Base-by-base conservation (phyloP, 64 coral and sea anemone species). In the Acropora tenuis region DNA sequence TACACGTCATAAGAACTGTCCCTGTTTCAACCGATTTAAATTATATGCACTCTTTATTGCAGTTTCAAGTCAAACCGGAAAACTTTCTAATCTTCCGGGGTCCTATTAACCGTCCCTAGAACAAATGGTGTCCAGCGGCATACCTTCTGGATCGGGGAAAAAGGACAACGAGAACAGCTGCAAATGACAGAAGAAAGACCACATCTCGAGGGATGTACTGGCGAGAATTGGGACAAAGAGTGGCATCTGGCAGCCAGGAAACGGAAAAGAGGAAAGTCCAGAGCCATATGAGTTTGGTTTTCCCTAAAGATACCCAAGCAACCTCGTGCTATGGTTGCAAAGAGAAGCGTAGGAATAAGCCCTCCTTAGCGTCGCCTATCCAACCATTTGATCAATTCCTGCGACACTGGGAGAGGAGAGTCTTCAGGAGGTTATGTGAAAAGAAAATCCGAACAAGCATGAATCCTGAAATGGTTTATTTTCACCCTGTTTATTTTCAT, bases 381-480 rank as follows among this genome's bases (percentile, higher is more conserved):
- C 52, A 74, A 19, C 83, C 90, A n/a, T 92, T 43, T 58, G 52
- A 87, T 87, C 13, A 87, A 6, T 92, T 92, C 43, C 87, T 92
- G 57, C 44, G 17, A 3, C 89, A 91, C 49, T 49, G 69, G 46
- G 89, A 91, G 76, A 1, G 50, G 71, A 84, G 80, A 43, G 89
- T 84, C 11, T 91, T 83, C 48, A 91, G 47, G 16, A 16, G 65
- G 11, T 80, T 17, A 5, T 69, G 89, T 40, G 80, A 77, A 20
- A 77, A 40, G 30, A 84, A 75, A 61, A 43, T 91, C 4, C 74
- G 80, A 83, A 91, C 84, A 2, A 75, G 76, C 52, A 12, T 52
- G 3, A 74, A 76, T 12, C 68, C 71, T 0, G 78, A 82, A 17
- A 48, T 73, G 45, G 79, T 91, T 11, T 75, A 52, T 2, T 84